Base-by-base conservation (phyloP, 1,140 invertebrate genomes). In the Calephelis virginiensis region DNA sequence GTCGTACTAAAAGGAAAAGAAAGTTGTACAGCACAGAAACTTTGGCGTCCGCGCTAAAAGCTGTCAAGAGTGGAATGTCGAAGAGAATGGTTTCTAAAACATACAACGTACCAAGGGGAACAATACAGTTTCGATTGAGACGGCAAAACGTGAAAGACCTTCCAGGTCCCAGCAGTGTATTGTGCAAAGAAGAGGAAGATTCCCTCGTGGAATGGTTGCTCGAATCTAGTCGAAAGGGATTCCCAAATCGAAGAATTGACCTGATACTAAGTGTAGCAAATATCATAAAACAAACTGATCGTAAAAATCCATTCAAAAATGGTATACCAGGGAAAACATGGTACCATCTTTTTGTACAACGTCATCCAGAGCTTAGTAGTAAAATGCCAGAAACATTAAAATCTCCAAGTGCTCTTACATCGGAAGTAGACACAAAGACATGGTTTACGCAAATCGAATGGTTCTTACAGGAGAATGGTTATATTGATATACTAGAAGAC, bases 61-160 rank as follows among this genome's bases (percentile, higher is more conserved):
- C 56, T 59, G 56, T 59, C n/a, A 59, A 59, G 37, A 59, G 56
- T 59, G 56, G 56, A 59, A 59, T 59, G 56, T 59, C 56, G n/a
- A 59, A 28, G 8, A 59, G 56, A 38, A 38, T 59, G 8, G 56
- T 59, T 38, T 59, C 56, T n/a, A 59, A 37, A 59, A 59, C 56
- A 12, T 59, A 38, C 3, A 59, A 59, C 5, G 56, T 59, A 59
- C 56, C 56, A 7, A 37, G 56, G n/a, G 56, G 56, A 37, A 59
- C 56, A n/a, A 59, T 59, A 11, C 56, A 59, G 56, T 59, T 59
- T 59, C 28, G 56, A 8, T 59, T 59, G 56, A 59, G 37, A 38
- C 56, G 37, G 7, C 12, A 59, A 59, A 59, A 59, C 56, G 37
- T 59, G n/a, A 59, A 59, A n/a, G 37, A 12, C 11, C 53, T 56